phyloP scores from a whole-genome alignment of 2,888 invertebrate genomes.

The Drosophila melanocephala region DNA sequence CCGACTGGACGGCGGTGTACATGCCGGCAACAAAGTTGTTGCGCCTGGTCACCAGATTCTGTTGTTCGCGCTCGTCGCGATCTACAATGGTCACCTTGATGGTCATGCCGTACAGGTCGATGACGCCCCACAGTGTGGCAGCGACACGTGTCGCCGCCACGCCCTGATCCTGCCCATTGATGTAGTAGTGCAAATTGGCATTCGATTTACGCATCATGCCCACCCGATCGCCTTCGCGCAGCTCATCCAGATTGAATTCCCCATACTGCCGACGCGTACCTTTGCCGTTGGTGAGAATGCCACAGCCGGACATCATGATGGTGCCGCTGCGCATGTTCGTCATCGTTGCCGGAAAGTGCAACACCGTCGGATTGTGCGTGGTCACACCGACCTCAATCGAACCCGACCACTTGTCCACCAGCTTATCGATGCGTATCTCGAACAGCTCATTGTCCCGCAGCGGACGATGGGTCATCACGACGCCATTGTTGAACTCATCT shows the following conservation, averaged over 20 bases:
- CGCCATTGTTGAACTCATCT: conserved; percentile 98
- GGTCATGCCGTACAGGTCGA: conserved; percentile 98
- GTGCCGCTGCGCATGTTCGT: conserved; percentile 97
- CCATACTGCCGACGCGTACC: conserved; percentile 97
- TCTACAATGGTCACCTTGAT: conserved; percentile 95
- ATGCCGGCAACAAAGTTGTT: conserved; percentile 86
- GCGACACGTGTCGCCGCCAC: conserved; percentile 94
- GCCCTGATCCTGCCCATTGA: conserved; percentile 97
- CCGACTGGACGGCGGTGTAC: conserved; percentile 52
- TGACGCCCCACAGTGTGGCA: conserved; percentile 95
- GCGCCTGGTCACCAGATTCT: conserved; percentile 90
- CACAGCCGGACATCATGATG: conserved; percentile 98
- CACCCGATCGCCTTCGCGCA: conserved; percentile 96
- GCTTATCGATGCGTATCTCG: conserved; percentile 96
- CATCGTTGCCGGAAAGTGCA: conserved; percentile 98
- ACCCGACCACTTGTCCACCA: conserved; percentile 97
- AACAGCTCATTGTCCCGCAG: conserved; percentile 95
- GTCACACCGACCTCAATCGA: conserved; percentile 93
- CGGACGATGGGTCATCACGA: conserved; percentile 97
- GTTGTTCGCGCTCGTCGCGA: conserved; percentile 91
- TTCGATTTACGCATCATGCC: conserved; percentile 95
- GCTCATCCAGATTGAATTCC: conserved; percentile 96
- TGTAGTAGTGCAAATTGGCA: conserved; percentile 95
- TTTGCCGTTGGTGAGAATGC: conserved; percentile 97
- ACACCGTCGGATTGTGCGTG: conserved; percentile 94